Evolutionary conservation across 2,888 invertebrate genomes (phyloP).

Genomic region (Pachliopta kotzebuea): DNA sequence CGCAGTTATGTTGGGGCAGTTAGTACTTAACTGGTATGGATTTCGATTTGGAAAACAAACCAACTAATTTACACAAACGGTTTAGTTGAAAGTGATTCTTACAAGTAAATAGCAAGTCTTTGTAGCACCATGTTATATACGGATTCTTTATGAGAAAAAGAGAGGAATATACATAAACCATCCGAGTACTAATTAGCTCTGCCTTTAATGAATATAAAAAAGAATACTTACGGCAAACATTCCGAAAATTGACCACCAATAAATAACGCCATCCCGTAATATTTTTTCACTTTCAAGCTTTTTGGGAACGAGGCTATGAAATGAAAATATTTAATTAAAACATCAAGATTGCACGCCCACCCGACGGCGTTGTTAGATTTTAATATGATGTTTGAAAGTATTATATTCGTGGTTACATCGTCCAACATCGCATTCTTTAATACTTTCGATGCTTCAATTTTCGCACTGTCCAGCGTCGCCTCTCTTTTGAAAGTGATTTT

Average conservation of each 20-base stretch:
- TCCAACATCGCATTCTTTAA: slow-evolving; percentile 56
- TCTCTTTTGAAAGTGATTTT: slow-evolving; percentile 46
- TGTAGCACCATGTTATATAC: no score
- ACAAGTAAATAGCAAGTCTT: no score
- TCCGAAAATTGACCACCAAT: slow-evolving; percentile 91
- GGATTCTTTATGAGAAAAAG: no score
- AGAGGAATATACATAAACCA: no score
- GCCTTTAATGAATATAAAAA: background rate
- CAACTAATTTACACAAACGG: no score
- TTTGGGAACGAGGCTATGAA: slow-evolving; percentile 83
- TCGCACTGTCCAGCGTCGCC: slow-evolving; percentile 46
- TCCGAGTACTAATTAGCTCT: no score
- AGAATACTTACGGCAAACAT: slow-evolving; percentile 83
- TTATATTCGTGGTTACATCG: slow-evolving; percentile 78
- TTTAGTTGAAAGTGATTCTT: no score
- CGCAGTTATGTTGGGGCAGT: no score
- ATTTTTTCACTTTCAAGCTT: slow-evolving; percentile 50
- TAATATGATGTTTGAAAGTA: slow-evolving; percentile 76
- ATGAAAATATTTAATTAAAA: slow-evolving; percentile 82
- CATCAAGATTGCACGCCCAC: slow-evolving; percentile 90
- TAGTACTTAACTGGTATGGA: no score
- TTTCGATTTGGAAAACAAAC: no score
- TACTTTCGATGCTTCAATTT: slow-evolving; percentile 42
- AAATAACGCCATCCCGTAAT: slow-evolving; percentile 87
- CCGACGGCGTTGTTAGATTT: slow-evolving; percentile 58